These are phyloP conservation scores for Synanthedon vespiformis DNA, from an alignment of 2,888 invertebrate genomes.

Conservation along the genomic window DNA sequence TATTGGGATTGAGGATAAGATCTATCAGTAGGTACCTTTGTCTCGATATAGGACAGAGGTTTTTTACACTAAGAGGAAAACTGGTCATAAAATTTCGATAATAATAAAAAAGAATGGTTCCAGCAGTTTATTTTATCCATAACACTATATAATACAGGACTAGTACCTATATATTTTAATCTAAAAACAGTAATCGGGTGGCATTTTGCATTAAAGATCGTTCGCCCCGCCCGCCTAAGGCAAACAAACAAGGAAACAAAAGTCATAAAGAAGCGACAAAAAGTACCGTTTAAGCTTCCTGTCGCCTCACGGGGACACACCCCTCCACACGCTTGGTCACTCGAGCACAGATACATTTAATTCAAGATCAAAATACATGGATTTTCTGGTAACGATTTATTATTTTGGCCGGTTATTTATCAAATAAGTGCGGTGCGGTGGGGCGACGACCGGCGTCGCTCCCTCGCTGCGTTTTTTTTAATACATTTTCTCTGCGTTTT, in stretches of 20 bases:
- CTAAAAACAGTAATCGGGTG: no score
- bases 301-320: conserved; percentile 17
- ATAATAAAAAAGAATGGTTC: no score
- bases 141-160: no score
- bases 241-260: conserved; percentile 40
- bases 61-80: no score
- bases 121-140: no score
- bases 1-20: no score
- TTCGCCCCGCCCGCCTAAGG: neutral
- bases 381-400: conserved; percentile 33
- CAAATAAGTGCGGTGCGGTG: conserved; percentile 30
- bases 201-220: neutral
- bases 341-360: conserved; percentile 21
- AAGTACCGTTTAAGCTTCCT: conserved; percentile 42
- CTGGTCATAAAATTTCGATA: no score
- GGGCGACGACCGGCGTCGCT: conserved; percentile 17
- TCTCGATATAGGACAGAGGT: no score
- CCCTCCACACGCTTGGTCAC: conserved; percentile 33
- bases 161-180: no score
- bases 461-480: conserved; percentile 17
- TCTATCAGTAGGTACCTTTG: no score
- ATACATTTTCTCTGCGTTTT: conserved; percentile 41
- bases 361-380: conserved; percentile 12
- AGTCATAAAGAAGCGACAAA: conserved; percentile 38
- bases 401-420: conserved; percentile 42